Evolutionary conservation across 2,888 invertebrate species (phyloP), one percentile per base, ranked within the genome.

Genomic region (Hedya salicella): DNA sequence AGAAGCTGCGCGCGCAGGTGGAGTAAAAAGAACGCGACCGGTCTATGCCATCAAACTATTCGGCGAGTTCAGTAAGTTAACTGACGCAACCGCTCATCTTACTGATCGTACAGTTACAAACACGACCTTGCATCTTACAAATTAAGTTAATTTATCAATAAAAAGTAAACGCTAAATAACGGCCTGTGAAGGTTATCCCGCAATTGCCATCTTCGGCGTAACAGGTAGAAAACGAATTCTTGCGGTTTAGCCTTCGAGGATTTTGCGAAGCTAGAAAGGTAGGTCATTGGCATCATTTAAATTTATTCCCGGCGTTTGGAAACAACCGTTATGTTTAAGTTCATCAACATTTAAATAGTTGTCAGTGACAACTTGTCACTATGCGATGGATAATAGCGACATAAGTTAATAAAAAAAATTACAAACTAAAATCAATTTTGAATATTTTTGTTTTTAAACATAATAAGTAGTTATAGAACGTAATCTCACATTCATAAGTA

Each of bases 21-120:
- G 76, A 80, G 82, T 82, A 82, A 86, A 79, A 83, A 73, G 75
- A 70, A 71, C 73, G 72, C 71, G 79, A 84, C 81, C 87, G 86
- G 86, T 86, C 85, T 83, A 79, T 78, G 77, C 68, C 78, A 73
- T 71, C 73, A 72, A 57, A 57, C 57, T 46, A 57, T 44, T 30
- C n/a, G n/a, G n/a, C n/a, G 25, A 17, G 3, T 30, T 36, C n/a
- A 19, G n/a, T 21, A 16, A 17, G 3, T 25, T 21, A 8, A 57
- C 57, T 46, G 30, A 32, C 44, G 32, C 44, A n/a, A 32, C 13
- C 44, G 32, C 57, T 9, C 25, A 57, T 46, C 32, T 46, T 9
- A 32, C 44, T 32, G 30, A 57, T 68, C 62, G 14, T 48, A 16
- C 21, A 19, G n/a, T 44, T 57, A n/a, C 17, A 46, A 44, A 32